These are phyloP conservation scores for Coptotermes formosanus DNA, from an alignment of 1,140 invertebrate species.

Conservation along the genomic window DNA sequence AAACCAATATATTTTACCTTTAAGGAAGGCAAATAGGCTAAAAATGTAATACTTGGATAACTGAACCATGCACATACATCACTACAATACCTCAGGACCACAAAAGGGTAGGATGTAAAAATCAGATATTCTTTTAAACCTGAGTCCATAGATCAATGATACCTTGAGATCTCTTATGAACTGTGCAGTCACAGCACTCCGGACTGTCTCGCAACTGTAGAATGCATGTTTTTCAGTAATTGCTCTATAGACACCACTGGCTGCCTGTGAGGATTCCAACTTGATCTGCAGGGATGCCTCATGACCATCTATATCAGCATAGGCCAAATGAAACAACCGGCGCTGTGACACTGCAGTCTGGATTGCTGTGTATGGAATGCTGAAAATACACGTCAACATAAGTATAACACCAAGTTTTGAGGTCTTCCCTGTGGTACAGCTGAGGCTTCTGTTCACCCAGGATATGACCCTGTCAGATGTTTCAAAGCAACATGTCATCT, in stretches of 20 bases:
- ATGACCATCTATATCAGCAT: constrained; percentile 66
- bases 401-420: neutral
- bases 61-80: too few species aligned
- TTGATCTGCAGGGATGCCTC: constrained; percentile 73
- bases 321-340: constrained; percentile 71
- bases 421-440: too few species aligned
- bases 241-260: constrained; percentile 79
- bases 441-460: too few species aligned
- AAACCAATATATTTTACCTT: too few species aligned
- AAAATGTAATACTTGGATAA: too few species aligned
- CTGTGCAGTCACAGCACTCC: constrained; percentile 81
- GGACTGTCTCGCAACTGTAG: constrained; percentile 87
- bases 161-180: constrained; percentile 85
- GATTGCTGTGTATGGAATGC: constrained; percentile 80
- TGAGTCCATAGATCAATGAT: constrained; percentile 29
- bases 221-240: constrained; percentile 89
- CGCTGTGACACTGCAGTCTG: constrained; percentile 74
- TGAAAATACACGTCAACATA: constrained; percentile 42
- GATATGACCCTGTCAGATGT: too few species aligned
- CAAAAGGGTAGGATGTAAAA: neutral
- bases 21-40: too few species aligned
- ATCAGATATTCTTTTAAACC: constrained; percentile 5
- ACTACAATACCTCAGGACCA: too few species aligned
- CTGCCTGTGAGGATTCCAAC: constrained; percentile 72
- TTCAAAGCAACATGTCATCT: too few species aligned